Evolutionary conservation across 2,797 vertebrate genomes (phyloP), one percentile per base, ranked within the genome.

Genomic region (Dipus sagitta): DNA sequence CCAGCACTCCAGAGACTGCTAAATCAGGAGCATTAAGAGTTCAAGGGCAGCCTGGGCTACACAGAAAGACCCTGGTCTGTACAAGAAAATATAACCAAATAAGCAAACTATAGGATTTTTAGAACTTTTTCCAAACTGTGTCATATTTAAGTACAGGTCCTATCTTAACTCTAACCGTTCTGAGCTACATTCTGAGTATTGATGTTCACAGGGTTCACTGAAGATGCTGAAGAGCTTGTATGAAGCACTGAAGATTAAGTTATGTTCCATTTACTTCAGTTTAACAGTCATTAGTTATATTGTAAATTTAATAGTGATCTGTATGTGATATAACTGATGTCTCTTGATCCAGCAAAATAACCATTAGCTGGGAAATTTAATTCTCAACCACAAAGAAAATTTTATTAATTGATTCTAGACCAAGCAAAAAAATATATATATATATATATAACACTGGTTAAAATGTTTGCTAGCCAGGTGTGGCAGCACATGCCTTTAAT

Each of bases 91-190:
- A 12, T 68, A 86, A 78, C 42, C 20, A 60, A 79, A 79, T 62
- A 75, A 74, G 13, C 14, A 92, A 38, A 70, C 23, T 8, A 32
- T 82, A 12, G 88, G 13, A 82, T 58, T 91, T 83, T 95, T 92
- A 71, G 88, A 77, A 23, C 24, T 68, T 9, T 95, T 94, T 81
- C 17, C 15, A 47, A 81, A 42, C 52, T 70, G n/a, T 23, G 10
- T 83, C 1, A 23, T 93, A 76, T 90, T 92, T 87, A 90, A 85
- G 26, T 58, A 65, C 10, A 58, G 15, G 93, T 93, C 84, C 9
- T 76, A 24, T 54, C 32, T 26, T 94, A 62, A 62, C 2, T 68
- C 24, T 52, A 24, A 58, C 21, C 28, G 80, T n/a, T 64, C 9
- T 77, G 77, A 38, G 18, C 58, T 81, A 0, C 67, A 30, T 77